A percentile compares a stretch with the other conserved stretches of the same genome.
Conservation (phyloP, 2,113 vertebrate genomes). For the Calypte anna region DNA sequence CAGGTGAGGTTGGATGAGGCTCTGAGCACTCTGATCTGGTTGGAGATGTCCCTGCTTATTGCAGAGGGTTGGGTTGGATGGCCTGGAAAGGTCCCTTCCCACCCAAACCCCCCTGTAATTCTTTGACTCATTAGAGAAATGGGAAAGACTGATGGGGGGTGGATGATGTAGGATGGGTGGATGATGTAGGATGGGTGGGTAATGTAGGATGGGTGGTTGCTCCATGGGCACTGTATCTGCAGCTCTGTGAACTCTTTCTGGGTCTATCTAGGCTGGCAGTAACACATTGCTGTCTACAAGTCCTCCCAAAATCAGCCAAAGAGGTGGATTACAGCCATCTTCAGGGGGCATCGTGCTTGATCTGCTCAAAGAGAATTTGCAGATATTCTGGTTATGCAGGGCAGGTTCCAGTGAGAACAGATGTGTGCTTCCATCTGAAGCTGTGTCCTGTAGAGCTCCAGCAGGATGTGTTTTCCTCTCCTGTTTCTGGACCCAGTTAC, state of each 20-base stretch:
- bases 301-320: neutral
- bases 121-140: too few relatives aligned
- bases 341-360: rapidly evolving
- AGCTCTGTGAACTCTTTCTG: neutral
- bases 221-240: neutral
- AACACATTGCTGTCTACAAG: too few relatives aligned
- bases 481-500: neutral
- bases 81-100: too few relatives aligned
- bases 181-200: too few relatives aligned
- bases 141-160: neutral
- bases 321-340: neutral
- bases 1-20: too few relatives aligned
- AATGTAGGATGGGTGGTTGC: neutral
- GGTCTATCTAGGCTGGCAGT: neutral
- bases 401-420: neutral
- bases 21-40: too few relatives aligned
- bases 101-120: too few relatives aligned
- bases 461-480: neutral
- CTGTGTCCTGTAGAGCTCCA: neutral
- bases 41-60: too few relatives aligned
- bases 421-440: too few relatives aligned
- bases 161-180: too few relatives aligned
- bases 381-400: neutral
- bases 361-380: neutral
- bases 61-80: too few relatives aligned